Evolutionary conservation across 2,797 vertebrate genomes (phyloP).

Genomic region (Neosilurus mollespiculum): DNA sequence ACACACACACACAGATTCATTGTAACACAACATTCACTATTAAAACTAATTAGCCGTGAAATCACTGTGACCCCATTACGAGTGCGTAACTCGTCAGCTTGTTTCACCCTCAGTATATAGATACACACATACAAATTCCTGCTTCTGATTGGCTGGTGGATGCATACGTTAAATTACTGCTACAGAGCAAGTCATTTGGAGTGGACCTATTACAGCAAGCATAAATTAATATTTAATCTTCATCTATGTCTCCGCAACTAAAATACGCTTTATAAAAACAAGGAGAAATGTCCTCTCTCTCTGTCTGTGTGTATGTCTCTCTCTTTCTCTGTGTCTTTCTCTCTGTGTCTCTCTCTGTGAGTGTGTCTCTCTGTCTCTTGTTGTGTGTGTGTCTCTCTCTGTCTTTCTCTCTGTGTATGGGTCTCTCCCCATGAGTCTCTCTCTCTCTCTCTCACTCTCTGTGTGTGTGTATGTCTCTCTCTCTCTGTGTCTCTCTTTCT

Average conservation of each 20-base stretch:
- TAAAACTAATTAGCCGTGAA: conserved; percentile 1
- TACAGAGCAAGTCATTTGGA: background rate
- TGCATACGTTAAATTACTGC: background rate
- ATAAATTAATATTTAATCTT: background rate
- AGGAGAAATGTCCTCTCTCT: background rate
- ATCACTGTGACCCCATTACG: background rate
- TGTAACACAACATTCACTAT: background rate
- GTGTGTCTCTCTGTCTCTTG: too few species aligned
- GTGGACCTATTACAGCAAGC: background rate
- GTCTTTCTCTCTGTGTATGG: too few species aligned
- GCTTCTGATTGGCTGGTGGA: background rate
- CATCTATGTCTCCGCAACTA: background rate
- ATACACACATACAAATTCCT: background rate
- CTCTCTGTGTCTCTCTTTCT: too few species aligned
- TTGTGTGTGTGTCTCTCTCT: too few species aligned
- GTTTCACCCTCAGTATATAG: background rate
- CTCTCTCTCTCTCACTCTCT: too few species aligned
- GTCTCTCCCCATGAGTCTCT: too few species aligned
- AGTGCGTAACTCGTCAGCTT: too few species aligned
- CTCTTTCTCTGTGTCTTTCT: too few species aligned
- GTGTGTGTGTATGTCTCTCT: too few species aligned
- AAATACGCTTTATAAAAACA: background rate
- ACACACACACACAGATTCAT: background rate
- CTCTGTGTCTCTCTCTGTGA: too few species aligned
- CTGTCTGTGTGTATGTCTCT: too few species aligned